Percentiles rank a stretch among this genome's conserved stretches.
Conservation (phyloP, 2,113 vertebrate species). For the Terrapene triunguis region DNA sequence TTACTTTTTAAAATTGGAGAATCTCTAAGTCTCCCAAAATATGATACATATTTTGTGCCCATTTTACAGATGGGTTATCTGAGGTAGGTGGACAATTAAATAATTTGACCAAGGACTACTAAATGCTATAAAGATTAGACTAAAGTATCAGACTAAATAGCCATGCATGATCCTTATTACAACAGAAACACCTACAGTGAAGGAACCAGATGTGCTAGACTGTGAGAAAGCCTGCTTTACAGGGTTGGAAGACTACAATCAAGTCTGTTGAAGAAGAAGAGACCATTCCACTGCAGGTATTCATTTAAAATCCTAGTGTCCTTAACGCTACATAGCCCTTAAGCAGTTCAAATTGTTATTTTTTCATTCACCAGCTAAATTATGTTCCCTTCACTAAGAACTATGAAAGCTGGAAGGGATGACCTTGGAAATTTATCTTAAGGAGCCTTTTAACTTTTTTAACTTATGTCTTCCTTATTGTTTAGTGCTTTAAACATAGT, state of each 20-base stretch:
- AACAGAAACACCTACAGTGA: not conserved
- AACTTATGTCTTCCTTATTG: not conserved
- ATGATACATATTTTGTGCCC: not conserved
- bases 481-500: not conserved
- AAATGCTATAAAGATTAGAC: not conserved
- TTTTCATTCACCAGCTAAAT: not conserved
- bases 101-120: not conserved
- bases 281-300: not conserved
- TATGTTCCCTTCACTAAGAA: not conserved
- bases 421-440: not conserved
- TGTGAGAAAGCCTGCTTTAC: not conserved
- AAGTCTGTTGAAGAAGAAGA: not conserved
- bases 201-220: not conserved
- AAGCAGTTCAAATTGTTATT: not conserved
- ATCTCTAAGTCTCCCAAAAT: not conserved
- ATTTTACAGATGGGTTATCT: not conserved
- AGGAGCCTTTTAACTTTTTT: not conserved
- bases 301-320: not conserved
- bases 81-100: not conserved
- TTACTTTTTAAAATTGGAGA: not conserved
- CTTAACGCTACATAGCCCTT: not conserved
- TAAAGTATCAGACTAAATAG: not conserved
- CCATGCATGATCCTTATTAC: not conserved
- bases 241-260: not conserved
- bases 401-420: not conserved